phyloP scores from a whole-genome alignment of 92 coral and sea anemone species.

The Pocillopora grandis region DNA sequence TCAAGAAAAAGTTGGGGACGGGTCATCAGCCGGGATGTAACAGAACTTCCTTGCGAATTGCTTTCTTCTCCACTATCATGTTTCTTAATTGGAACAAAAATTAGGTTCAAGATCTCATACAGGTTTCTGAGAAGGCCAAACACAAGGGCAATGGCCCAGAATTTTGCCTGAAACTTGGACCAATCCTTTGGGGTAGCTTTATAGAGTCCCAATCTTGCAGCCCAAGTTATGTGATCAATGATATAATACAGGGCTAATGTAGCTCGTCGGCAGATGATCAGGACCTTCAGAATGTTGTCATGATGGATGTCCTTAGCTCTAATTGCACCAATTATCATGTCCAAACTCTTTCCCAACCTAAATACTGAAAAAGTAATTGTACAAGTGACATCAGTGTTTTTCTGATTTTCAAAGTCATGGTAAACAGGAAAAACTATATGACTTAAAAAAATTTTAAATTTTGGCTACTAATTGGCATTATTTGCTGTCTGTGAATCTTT shows the following conservation, averaged over 20 bases:
- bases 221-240: constrained; percentile 94
- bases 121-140: constrained; percentile 88
- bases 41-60: constrained; percentile 29
- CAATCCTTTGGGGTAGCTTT: constrained; percentile 91
- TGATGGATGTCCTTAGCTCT: constrained; percentile 73
- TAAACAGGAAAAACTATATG: too few relatives aligned
- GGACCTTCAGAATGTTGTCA: constrained; percentile 70
- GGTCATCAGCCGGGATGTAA: constrained; percentile 62
- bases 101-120: constrained; percentile 72
- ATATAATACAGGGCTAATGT: constrained; percentile 81
- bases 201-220: constrained; percentile 93
- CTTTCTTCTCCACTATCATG: constrained; percentile 77
- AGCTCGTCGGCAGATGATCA: constrained; percentile 84
- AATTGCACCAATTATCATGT: constrained; percentile 83
- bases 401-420: neutral
- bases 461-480: too few relatives aligned
- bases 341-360: constrained; percentile 93
- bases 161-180: constrained; percentile 93
- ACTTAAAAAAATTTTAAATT: too few relatives aligned
- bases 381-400: neutral
- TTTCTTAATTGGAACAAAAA: constrained; percentile 60
- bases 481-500: too few relatives aligned
- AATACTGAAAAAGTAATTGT: constrained; percentile 56
- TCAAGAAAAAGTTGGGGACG: constrained; percentile 93
- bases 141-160: constrained; percentile 84